These are phyloP conservation scores for Chironomus striatipennis DNA, from an alignment of 1,140 invertebrate species.

Conservation along the genomic window DNA sequence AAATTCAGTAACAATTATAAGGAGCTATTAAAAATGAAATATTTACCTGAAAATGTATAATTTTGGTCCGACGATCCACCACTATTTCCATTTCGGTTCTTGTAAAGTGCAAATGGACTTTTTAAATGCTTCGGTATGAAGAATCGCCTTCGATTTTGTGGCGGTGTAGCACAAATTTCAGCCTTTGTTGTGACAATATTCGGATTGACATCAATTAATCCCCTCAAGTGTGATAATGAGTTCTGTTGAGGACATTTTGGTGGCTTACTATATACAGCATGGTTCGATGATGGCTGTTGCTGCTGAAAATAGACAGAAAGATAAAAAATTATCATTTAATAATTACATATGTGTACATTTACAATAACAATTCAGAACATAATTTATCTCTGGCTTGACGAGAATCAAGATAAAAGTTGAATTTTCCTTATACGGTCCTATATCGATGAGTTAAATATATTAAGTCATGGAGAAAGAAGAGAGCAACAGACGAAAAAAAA, in stretches of 20 bases:
- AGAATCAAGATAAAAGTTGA: slow-evolving; percentile 19
- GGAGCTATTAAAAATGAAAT: neutral
- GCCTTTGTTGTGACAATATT: neutral
- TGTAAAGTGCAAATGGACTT: slow-evolving; percentile 54
- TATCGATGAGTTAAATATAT: neutral
- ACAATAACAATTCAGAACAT: neutral
- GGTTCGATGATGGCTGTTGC: neutral
- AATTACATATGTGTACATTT: neutral
- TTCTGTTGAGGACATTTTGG: slow-evolving; percentile 4
- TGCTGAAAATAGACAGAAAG: neutral
- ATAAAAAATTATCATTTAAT: neutral
- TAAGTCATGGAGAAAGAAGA: neutral
- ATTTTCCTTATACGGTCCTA: neutral
- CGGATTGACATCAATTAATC: neutral
- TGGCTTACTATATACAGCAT: slow-evolving; percentile 12
- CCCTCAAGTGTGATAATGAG: neutral
- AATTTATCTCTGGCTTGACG: neutral
- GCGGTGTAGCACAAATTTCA: slow-evolving; percentile 58
- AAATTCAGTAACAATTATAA: slow-evolving; percentile 20
- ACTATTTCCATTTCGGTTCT: slow-evolving; percentile 32
- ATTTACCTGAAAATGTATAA: slow-evolving; percentile 57
- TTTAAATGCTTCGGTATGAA: slow-evolving; percentile 65
- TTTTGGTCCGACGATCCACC: slow-evolving; percentile 33
- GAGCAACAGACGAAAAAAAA: too few relatives aligned
- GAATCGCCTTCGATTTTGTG: slow-evolving; percentile 67